Evolutionary conservation across 2,797 vertebrate genomes (phyloP).

Genomic region (Leptoclinus maculatus): DNA sequence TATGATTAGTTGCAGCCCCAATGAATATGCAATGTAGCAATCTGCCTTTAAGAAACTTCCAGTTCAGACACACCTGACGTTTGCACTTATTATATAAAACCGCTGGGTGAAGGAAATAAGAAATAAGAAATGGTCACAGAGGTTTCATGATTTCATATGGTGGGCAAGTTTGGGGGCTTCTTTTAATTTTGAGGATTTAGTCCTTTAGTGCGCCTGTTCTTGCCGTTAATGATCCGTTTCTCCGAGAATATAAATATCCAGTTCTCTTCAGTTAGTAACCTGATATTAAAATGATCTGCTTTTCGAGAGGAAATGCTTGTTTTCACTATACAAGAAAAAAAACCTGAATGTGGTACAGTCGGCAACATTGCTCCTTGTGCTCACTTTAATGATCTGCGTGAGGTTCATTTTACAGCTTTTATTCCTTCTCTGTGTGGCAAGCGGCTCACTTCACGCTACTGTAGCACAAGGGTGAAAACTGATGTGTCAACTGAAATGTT

Average conservation of each 20-base stretch:
- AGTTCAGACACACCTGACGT: background rate
- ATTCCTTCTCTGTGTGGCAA: slow-evolving; percentile 12
- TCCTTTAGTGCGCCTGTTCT: background rate
- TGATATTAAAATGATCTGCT: background rate
- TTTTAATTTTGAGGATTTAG: slow-evolving; percentile 18
- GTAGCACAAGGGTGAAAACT: slow-evolving; percentile 52
- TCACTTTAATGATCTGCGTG: slow-evolving; percentile 42
- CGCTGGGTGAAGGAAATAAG: background rate
- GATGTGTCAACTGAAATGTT: slow-evolving; percentile 63
- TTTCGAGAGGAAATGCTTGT: background rate
- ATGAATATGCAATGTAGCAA: background rate
- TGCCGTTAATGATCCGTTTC: background rate
- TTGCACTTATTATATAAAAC: background rate
- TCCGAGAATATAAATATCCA: background rate
- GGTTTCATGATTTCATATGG: background rate
- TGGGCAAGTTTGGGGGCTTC: background rate
- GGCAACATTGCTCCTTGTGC: slow-evolving; percentile 20
- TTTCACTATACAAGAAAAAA: background rate
- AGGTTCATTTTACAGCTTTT: slow-evolving; percentile 40
- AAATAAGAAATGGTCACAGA: background rate
- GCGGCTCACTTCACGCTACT: slow-evolving; percentile 10
- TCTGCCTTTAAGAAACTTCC: background rate
- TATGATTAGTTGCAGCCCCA: background rate
- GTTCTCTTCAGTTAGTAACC: background rate
- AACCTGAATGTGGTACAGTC: background rate